phyloP scores from a whole-genome alignment of 2,113 vertebrate genomes.

The Antechinus stuartii region DNA sequence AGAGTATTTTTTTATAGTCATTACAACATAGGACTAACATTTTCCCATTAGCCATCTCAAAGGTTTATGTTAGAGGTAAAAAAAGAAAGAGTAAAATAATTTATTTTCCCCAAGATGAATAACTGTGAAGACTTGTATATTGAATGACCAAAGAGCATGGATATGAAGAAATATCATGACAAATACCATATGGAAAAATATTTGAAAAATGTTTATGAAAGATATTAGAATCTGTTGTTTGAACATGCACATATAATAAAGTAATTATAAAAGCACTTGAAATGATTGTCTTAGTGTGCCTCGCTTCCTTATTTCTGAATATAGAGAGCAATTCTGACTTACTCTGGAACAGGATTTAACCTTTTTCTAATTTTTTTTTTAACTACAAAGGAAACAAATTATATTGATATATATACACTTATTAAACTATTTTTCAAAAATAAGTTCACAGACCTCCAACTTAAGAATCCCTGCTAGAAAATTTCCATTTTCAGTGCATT shows the following conservation, averaged over 20 bases:
- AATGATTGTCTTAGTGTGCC: slow-evolving; percentile 20
- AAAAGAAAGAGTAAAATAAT: slow-evolving; percentile 70
- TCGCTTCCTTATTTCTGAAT: slow-evolving; percentile 51
- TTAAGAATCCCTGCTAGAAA: neutral
- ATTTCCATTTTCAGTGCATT: neutral
- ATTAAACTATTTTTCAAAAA: neutral
- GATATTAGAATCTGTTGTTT: slow-evolving; percentile 78
- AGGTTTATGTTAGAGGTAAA: slow-evolving; percentile 58
- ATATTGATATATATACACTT: neutral
- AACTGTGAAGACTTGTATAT: slow-evolving; percentile 71
- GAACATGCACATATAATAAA: slow-evolving; percentile 82
- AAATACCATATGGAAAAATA: slow-evolving; percentile 65
- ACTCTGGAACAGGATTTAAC: slow-evolving; percentile 6
- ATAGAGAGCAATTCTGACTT: slow-evolving; percentile 4
- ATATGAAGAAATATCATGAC: slow-evolving; percentile 69
- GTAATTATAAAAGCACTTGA: slow-evolving; percentile 67
- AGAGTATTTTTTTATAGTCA: slow-evolving; percentile 75
- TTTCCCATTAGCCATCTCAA: slow-evolving; percentile 73
- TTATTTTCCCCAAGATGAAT: slow-evolving; percentile 74
- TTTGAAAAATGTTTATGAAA: slow-evolving; percentile 83
- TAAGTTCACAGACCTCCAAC: neutral
- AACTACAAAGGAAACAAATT: neutral
- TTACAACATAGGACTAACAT: slow-evolving; percentile 74
- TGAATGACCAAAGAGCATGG: slow-evolving; percentile 82
- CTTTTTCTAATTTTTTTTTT: neutral